Base-by-base conservation (phyloP, 2,797 vertebrate genomes). In the Gobio occitaniae region DNA sequence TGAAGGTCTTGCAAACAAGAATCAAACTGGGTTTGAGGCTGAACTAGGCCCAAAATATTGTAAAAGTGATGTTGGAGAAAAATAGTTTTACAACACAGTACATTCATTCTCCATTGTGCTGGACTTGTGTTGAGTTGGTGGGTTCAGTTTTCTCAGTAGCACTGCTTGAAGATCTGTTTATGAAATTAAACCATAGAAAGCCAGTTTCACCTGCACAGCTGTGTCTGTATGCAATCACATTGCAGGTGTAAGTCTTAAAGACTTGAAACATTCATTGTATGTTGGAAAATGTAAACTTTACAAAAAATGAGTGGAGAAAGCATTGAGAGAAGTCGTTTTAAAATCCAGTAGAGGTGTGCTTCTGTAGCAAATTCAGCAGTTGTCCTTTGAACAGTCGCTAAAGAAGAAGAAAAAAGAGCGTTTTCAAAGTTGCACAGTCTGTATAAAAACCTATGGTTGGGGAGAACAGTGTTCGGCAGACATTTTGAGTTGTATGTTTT, bases 341-440 rank as follows among this genome's bases (percentile, higher is more conserved):
- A 97, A 96, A 96, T 92, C 94, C 96, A 97, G 92, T 94, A 91
- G 93, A 93, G 92, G 93, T 94, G 96, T 94, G 91, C 94, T 96
- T 93, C 96, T 95, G 93, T 97, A 97, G 97, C 96, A 98, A 99
- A 98, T 97, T 83, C 80, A 74, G 83, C 47, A 25, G 68, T 72
- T 47, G 66, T 88, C 75, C 83, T 50, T 66, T 56, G 56, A 86
- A 86, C 83, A 59, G 65, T 85, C 77, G 19, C 83, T 70, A 75
- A 84, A 86, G 75, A 81, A 84, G 85, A 76, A 66, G 25, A 25
- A 86, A 82, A 77, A 47, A 72, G 29, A 82, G 47, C 9, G 38
- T 80, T 71, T 83, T 76, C 82, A 87, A 86, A 76, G 86, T 82
- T 78, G 86, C 84, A 87, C 82, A 90, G 90, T 90, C 86, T 85